Conservation (phyloP, 2,888 invertebrate genomes). For the Arge pagana region DNA sequence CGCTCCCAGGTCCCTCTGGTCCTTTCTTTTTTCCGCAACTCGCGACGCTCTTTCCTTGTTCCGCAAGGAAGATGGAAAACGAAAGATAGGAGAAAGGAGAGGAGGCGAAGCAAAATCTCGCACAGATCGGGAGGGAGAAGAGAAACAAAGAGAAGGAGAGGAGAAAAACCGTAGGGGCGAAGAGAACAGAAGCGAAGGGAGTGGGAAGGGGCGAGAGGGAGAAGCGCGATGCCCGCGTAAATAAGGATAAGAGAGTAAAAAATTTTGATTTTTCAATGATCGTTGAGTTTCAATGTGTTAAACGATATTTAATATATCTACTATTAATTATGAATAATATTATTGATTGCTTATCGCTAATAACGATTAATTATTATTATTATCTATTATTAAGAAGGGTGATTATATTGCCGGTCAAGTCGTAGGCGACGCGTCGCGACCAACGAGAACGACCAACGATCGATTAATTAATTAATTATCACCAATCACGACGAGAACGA, state of each 20-base stretch:
- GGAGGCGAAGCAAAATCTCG: too few species aligned
- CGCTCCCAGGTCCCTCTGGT: background rate
- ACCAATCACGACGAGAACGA: constrained; percentile 24
- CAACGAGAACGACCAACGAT: too few species aligned
- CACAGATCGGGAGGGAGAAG: background rate
- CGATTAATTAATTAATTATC: constrained; percentile 37
- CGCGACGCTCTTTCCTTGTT: background rate
- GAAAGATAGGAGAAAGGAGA: too few species aligned
- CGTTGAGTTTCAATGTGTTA: constrained; percentile 54
- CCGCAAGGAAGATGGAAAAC: too few species aligned
- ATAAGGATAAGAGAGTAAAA: constrained; percentile 5
- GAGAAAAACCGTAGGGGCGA: constrained; percentile 1
- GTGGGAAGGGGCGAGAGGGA: too few species aligned
- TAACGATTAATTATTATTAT: background rate
- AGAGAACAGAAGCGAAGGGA: constrained; percentile 15
- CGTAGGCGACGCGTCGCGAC: too few species aligned
- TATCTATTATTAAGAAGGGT: too few species aligned
- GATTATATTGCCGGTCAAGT: too few species aligned
- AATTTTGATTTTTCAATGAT: constrained; percentile 30
- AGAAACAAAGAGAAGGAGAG: background rate
- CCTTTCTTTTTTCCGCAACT: background rate
- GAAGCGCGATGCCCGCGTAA: background rate
- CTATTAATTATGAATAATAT: too few species aligned
- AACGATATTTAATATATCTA: constrained; percentile 46
- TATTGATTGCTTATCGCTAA: background rate